Conservation (phyloP, 2,797 vertebrate species). For the Sebastes trivittatus region DNA sequence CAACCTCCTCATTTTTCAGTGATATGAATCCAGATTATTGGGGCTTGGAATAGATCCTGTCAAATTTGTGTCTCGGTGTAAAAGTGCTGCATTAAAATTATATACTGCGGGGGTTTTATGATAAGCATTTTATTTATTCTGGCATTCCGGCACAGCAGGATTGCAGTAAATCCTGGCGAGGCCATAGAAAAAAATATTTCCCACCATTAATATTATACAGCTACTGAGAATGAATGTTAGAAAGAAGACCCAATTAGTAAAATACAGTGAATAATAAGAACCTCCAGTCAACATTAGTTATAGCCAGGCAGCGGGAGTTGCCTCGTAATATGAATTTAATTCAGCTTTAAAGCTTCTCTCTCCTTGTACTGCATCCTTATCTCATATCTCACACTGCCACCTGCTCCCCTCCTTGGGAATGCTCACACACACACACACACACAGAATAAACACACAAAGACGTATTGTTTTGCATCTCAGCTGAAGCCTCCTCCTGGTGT, state of each 20-base stretch:
- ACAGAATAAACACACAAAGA: neutral
- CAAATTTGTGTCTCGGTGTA: conserved; percentile 51
- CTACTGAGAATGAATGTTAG: conserved; percentile 27
- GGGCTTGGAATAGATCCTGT: conserved; percentile 53
- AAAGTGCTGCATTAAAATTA: conserved; percentile 57
- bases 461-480: conserved; percentile 20
- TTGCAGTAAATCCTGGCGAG: conserved; percentile 51
- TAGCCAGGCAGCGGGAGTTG: conserved; percentile 34
- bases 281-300: conserved; percentile 53
- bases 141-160: conserved; percentile 44
- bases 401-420: conserved; percentile 45
- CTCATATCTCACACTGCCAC: conserved; percentile 58
- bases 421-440: neutral
- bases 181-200: conserved; percentile 23
- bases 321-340: conserved; percentile 55
- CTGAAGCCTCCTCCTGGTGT: neutral
- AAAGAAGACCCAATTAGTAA: conserved; percentile 56
- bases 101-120: conserved; percentile 50
- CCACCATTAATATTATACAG: conserved; percentile 24
- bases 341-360: conserved; percentile 43
- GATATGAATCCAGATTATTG: conserved; percentile 59
- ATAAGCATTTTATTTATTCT: conserved; percentile 60
- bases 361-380: conserved; percentile 41
- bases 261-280: conserved; percentile 59
- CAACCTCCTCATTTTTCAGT: conserved; percentile 29